Base-by-base conservation (phyloP, 2,113 vertebrate species). In the Phyllostomus discolor region DNA sequence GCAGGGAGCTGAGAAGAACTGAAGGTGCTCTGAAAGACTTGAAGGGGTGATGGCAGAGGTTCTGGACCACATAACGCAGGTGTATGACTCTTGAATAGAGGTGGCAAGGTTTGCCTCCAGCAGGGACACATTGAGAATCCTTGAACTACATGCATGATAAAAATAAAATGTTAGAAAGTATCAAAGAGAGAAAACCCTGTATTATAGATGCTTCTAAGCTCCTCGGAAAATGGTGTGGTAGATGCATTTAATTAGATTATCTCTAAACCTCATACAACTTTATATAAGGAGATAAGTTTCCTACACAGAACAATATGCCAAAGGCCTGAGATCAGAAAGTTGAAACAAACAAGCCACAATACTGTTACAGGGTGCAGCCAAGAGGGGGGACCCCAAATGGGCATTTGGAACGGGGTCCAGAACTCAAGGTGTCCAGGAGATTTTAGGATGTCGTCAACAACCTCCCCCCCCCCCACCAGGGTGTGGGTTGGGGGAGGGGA, bases 231-330 rank as follows among this genome's bases (percentile, higher is more conserved):
- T 57, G 22, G 1, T 86, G 15, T 16, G 3, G 20, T 54, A 73
- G 41, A 59, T 41, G 70, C 35, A 28, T 62, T 85, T 84, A 91
- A 83, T 54, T 20, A 88, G 33, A n/a, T 41, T 26, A 78, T 5
- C 62, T 72, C 83, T 28, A 80, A n/a, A 75, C 31, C 46, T 50
- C 2, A 69, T 62, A 78, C 86, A 79, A 88, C 11, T 95, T 67
- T 82, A 76, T 33, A 9, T 79, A 75, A 81, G 52, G 38, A 67
- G 46, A 31, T 93, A 31, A 73, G 26, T 87, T 81, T 70, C 9
- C 54, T 88, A 57, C 1, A 95, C 3, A 94, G 90, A 97, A 93
- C 24, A 81, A 43, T 72, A 52, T 24, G 31, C 28, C 97, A 93
- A 97, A 93, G 46, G 48, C 19, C 28, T 79, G 46, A 87, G 70